These are phyloP conservation scores for Pedicia rivosa DNA, from an alignment of 2,888 invertebrate species.

Conservation along the genomic window DNA sequence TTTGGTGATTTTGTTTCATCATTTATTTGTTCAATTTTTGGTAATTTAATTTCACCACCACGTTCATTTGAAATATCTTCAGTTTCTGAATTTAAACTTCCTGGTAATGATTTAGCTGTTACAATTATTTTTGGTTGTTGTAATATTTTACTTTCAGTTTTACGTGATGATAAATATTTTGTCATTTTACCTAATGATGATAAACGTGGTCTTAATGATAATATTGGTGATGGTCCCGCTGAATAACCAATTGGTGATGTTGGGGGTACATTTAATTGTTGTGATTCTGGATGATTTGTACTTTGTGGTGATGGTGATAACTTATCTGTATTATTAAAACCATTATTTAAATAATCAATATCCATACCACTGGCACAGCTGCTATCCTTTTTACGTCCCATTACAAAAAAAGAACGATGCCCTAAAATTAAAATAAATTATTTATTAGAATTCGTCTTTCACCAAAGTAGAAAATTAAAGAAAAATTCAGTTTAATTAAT, in stretches of 20 bases:
- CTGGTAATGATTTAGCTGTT: slow-evolving; percentile 62
- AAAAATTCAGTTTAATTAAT: too few relatives aligned
- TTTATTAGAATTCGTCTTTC: neutral
- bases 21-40: slow-evolving; percentile 48
- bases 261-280: slow-evolving; percentile 25
- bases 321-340: slow-evolving; percentile 17
- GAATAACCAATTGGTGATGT: slow-evolving; percentile 29
- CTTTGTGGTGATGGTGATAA: slow-evolving; percentile 28
- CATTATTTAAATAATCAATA: slow-evolving; percentile 5
- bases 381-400: slow-evolving; percentile 42
- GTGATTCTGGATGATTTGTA: slow-evolving; percentile 24
- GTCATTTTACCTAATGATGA: slow-evolving; percentile 22
- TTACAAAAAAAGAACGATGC: slow-evolving; percentile 74
- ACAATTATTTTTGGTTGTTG: slow-evolving; percentile 32
- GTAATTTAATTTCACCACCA: slow-evolving; percentile 29
- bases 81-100: slow-evolving; percentile 65
- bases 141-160: slow-evolving; percentile 6
- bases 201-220: slow-evolving; percentile 26
- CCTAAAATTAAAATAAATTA: slow-evolving; percentile 31
- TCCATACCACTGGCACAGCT: slow-evolving; percentile 23
- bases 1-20: slow-evolving; percentile 27
- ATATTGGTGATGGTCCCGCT: slow-evolving; percentile 28
- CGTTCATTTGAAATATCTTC: slow-evolving; percentile 32
- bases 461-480: neutral
- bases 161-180: slow-evolving; percentile 6